phyloP scores from a whole-genome alignment of 2,113 vertebrate species.

The Urocolius indicus region DNA sequence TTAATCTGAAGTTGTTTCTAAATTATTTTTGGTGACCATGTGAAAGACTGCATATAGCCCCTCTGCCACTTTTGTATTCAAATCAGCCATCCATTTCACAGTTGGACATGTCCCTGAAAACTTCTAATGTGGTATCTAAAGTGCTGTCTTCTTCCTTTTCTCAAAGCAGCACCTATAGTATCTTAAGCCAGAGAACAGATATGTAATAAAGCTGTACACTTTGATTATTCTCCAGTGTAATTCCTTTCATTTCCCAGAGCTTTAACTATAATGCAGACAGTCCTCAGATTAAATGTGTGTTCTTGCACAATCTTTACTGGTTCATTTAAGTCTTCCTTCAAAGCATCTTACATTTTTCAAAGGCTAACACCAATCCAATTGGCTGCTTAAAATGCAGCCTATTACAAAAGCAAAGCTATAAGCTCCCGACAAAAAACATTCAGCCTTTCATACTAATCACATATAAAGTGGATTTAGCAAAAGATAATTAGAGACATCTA shows the following conservation, averaged over 20 bases:
- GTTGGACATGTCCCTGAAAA: background rate
- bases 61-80: background rate
- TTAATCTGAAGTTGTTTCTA: background rate
- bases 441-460: slow-evolving; percentile 66
- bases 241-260: slow-evolving; percentile 37
- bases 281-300: slow-evolving; percentile 43
- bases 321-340: slow-evolving; percentile 67
- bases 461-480: slow-evolving; percentile 58
- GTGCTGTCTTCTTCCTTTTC: background rate
- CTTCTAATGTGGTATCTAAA: background rate
- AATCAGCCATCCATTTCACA: background rate
- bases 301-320: slow-evolving; percentile 41
- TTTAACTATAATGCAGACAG: slow-evolving; percentile 44
- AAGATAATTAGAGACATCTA: slow-evolving; percentile 59
- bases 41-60: background rate
- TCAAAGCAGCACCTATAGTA: background rate
- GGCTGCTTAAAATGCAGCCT: slow-evolving; percentile 63
- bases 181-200: background rate
- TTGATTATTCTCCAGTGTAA: slow-evolving; percentile 50
- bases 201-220: slow-evolving; percentile 32
- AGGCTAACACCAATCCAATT: slow-evolving; percentile 48
- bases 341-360: slow-evolving; percentile 65
- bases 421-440: slow-evolving; percentile 70
- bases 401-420: slow-evolving; percentile 66
- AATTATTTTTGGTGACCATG: background rate